Conservation (phyloP, 2,113 vertebrate species). For the Marcusenius ussheri region DNA sequence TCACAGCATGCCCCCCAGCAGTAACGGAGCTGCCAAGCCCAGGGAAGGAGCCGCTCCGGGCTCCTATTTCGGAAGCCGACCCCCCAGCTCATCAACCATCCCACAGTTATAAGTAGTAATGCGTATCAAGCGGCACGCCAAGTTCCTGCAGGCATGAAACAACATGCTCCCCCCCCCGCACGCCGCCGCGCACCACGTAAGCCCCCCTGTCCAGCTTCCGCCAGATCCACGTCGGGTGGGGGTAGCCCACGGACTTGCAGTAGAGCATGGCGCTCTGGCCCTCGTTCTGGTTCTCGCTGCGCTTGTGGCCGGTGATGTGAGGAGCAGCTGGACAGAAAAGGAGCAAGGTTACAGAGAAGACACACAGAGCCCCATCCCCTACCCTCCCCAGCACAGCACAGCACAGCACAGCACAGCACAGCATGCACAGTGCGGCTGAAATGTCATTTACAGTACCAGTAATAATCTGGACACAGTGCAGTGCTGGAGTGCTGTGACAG, state of each 20-base stretch:
- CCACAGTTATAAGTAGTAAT: background rate
- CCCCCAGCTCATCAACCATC: background rate
- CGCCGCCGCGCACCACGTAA: slow-evolving; percentile 53
- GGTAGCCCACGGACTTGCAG: slow-evolving; percentile 93
- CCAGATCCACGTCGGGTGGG: slow-evolving; percentile 87
- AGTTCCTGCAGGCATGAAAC: background rate
- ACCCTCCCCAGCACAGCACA: background rate
- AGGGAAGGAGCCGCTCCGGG: background rate
- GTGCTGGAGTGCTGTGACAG: background rate
- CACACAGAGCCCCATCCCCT: slow-evolving; percentile 3
- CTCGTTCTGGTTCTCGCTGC: slow-evolving; percentile 95
- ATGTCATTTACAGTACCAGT: background rate
- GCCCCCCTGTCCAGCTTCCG: slow-evolving; percentile 69
- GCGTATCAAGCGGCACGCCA: background rate
- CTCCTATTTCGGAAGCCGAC: background rate
- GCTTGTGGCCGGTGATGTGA: slow-evolving; percentile 84
- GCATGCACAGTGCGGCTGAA: background rate
- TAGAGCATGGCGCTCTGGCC: slow-evolving; percentile 83
- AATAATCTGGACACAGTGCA: background rate
- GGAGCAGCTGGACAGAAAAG: slow-evolving; percentile 66
- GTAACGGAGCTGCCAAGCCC: background rate
- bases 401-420: background rate
- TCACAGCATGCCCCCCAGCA: background rate
- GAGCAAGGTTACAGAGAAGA: background rate
- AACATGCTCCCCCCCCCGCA: background rate